phyloP scores from a whole-genome alignment of 2,113 vertebrate genomes.

The Indri indri region DNA sequence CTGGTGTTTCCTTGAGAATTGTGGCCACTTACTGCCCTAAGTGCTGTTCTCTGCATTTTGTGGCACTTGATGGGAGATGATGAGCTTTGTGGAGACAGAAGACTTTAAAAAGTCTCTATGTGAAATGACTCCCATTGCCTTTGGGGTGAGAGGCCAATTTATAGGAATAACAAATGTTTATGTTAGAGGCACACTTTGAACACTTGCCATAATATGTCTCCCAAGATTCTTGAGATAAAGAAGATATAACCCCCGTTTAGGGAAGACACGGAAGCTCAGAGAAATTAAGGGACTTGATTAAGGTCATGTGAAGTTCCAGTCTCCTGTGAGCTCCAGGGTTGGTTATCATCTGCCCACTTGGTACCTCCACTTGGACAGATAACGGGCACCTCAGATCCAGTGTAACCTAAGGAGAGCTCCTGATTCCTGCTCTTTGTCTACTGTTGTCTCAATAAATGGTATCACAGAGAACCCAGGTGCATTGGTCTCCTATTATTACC shows the following conservation, averaged over 20 bases:
- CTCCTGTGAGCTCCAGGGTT: neutral
- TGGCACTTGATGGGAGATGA: neutral
- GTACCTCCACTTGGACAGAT: neutral
- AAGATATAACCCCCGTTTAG: neutral
- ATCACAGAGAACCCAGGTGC: neutral
- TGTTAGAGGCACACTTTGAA: neutral
- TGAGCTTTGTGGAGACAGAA: neutral
- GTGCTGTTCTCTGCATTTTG: neutral
- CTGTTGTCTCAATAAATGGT: neutral
- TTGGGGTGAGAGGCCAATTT: neutral
- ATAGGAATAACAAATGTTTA: conserved; percentile 20
- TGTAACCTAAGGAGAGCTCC: neutral
- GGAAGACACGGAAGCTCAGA: neutral
- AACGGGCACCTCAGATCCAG: neutral
- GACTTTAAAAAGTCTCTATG: neutral
- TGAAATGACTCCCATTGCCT: conserved; percentile 26
- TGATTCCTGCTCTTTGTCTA: neutral
- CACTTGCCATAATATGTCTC: neutral
- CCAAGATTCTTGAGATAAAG: neutral
- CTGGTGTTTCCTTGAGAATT: neutral
- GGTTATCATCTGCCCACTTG: neutral
- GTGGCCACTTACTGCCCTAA: neutral
- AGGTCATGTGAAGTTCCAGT: neutral
- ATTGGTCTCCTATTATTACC: neutral
- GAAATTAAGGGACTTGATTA: neutral